These are phyloP conservation scores for Setophaga coronata DNA, from an alignment of 2,113 vertebrate species.

Conservation along the genomic window DNA sequence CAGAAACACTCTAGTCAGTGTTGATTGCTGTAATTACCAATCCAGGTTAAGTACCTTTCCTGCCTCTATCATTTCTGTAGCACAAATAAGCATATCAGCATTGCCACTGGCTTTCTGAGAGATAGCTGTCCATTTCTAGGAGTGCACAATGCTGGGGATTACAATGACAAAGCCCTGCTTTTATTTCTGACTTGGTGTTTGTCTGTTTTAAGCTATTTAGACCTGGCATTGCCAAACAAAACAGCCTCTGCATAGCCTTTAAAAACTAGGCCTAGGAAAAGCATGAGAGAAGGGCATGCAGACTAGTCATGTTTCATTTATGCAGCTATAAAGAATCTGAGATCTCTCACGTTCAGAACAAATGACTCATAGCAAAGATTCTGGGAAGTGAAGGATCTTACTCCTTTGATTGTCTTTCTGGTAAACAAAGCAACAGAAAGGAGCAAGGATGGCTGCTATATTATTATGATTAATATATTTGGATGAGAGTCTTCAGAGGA, in stretches of 20 bases:
- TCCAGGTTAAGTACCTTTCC: not conserved
- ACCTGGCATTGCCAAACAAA: not conserved
- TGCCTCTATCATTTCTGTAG: not conserved
- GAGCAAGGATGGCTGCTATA: not conserved
- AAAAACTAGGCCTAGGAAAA: not conserved
- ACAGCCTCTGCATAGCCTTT: not conserved
- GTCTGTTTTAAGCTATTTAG: not conserved
- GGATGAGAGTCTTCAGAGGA: not conserved
- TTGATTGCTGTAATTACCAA: not conserved
- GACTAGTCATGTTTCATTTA: not conserved
- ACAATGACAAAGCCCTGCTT: not conserved
- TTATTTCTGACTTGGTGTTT: not conserved
- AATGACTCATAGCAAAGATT: not conserved
- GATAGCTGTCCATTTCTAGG: not conserved
- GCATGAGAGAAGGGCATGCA: not conserved
- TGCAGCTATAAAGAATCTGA: not conserved
- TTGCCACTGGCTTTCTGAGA: not conserved
- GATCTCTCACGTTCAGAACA: not conserved
- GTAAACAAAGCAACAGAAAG: not conserved
- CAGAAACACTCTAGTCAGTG: not conserved
- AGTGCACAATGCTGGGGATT: not conserved
- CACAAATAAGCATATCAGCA: not conserved
- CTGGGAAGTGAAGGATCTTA: not conserved
- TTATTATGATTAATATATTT: not conserved
- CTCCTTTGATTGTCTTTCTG: not conserved